Evolutionary conservation across 2,113 vertebrate genomes (phyloP), one percentile per base, ranked within the genome.

Genomic region (Scomber japonicus): DNA sequence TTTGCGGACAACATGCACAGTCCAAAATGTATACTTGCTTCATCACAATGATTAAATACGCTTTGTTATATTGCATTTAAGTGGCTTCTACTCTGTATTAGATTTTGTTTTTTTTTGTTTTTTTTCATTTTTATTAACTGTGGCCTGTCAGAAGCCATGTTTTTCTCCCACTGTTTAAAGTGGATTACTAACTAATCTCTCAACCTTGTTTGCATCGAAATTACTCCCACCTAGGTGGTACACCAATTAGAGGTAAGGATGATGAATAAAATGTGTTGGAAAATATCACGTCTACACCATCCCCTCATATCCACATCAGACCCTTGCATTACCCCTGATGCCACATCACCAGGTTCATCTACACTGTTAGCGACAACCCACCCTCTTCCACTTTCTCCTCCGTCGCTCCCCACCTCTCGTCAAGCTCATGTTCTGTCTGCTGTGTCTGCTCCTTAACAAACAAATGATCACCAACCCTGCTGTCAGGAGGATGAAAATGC

Each of bases 231-330:
- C 96, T 97, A 99, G 97, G 97, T 97, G 97, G 97, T 97, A 98
- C 97, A 94, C 97, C 97, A 95, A 97, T 99, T 96, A 97, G 97
- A 99, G 97, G 97, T 99, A 99, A 99, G 97, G 96, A 97, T 95
- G 96, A 96, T 94, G 90, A 95, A 75, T 61, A 92, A 95, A 95
- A 92, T 95, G 94, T 91, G 76, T 71, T 83, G 92, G 71, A 87
- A 86, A 85, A 71, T 91, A 93, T 96, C 95, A 94, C 92, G 35
- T 80, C 71, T 78, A 62, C 75, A 40, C 78, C 91, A 91, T 88
- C 83, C 80, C 78, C 73, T 78, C 88, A 93, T 82, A 63, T 30
- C 66, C 89, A 94, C 88, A 78, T 90, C 92, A 91, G 92, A 96
- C 92, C 95, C 94, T 92, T 93, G 89, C 93, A 95, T 94, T 88